Base-by-base conservation (phyloP, 2,888 invertebrate genomes). In the Spatulosminthurus flaviceps region DNA sequence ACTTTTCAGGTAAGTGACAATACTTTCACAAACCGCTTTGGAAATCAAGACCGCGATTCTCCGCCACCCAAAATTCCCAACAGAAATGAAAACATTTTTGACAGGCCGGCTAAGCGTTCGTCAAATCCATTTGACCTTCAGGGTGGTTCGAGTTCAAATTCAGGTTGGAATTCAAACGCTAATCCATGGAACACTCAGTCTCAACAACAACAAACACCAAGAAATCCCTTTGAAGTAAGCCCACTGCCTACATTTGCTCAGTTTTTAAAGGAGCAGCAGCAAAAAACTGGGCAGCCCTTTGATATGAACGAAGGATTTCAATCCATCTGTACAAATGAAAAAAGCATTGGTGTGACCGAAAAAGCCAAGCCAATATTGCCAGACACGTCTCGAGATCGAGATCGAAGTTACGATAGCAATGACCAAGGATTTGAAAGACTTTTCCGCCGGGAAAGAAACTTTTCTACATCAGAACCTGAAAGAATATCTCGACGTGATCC, bases 201-300 rank as follows among this genome's bases (percentile, higher is more conserved):
- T 60, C 41, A 64, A n/a, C 67, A 61, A 66, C 71, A 51, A 7
- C 72, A 43, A 13, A 4, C 9, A 28, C 64, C 13, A 4, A 66
- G 64, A 24, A 83, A 83, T 80, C 83, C 83, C 16, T 83, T 83
- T 77, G 81, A 80, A n/a, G 73, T 78, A 4, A 29, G 64, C 11
- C 51, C 51, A 26, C 2, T 29, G 19, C 61, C 69, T 21, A 43
- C 61, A 34, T 51, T 51, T 51, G 51, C 51, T 2, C 51, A 51
- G 16, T 51, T 51, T 19, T 19, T 51, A n/a, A 1, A 70, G 1
- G 79, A 80, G 66, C 80, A 78, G 26, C 77, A 72, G 26, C 77
- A 72, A 16, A 77, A 77, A 28, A 42, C 72, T 16, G 81, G 81
- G 74, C n/a, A n/a, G n/a, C 81, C 82, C 16, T 82, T 82, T 78